These are phyloP conservation scores for Mimumesa dahlbomi DNA, from an alignment of 2,888 invertebrate species.

Conservation along the genomic window DNA sequence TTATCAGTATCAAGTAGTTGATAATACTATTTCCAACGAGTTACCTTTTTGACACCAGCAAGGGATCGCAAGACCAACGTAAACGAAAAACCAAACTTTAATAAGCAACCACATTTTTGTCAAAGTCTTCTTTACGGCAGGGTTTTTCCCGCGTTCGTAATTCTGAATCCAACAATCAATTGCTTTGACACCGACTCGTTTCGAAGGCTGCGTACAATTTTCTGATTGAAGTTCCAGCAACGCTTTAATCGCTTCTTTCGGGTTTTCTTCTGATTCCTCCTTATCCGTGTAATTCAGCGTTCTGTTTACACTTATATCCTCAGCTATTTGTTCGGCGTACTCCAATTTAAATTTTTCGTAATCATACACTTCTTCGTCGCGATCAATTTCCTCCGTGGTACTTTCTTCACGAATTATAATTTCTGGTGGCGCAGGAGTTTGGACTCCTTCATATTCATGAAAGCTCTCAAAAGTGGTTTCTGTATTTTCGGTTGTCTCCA, in stretches of 20 bases:
- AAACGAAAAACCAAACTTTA: constrained; percentile 80
- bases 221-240: constrained; percentile 75
- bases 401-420: background rate
- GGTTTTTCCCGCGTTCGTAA: constrained; percentile 68
- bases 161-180: constrained; percentile 79
- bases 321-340: constrained; percentile 79
- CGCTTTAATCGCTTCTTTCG: constrained; percentile 74
- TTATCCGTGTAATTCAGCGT: constrained; percentile 79
- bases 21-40: background rate
- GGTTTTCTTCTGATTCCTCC: constrained; percentile 76
- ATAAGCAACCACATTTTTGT: constrained; percentile 74
- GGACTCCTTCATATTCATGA: background rate
- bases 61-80: constrained; percentile 80
- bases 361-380: constrained; percentile 74
- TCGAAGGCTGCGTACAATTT: constrained; percentile 80
- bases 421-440: background rate
- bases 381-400: constrained; percentile 18
- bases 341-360: constrained; percentile 80
- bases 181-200: constrained; percentile 79
- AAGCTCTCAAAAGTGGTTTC: background rate
- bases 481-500: background rate
- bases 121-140: constrained; percentile 61
- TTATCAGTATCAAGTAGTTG: background rate
- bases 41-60: constrained; percentile 81
- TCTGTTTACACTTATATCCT: constrained; percentile 73